These are phyloP conservation scores for Capromys pilorides DNA, from an alignment of 2,797 vertebrate genomes.

Conservation along the genomic window DNA sequence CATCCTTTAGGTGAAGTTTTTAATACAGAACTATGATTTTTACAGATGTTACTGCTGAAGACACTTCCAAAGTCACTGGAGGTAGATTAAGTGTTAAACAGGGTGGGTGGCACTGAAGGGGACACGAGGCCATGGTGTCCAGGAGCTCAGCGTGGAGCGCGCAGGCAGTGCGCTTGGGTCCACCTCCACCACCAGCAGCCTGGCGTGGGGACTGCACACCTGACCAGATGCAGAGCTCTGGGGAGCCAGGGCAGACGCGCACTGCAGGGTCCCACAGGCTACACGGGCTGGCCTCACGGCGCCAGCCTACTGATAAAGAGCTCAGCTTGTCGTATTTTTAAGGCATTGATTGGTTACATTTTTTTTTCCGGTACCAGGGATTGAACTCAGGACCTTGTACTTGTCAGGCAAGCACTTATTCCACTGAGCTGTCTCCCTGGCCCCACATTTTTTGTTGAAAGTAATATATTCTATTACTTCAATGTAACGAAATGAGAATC, in stretches of 20 bases:
- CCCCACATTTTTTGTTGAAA: constrained; percentile 60
- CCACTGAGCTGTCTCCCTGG: too few relatives aligned
- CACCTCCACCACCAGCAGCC: not conserved
- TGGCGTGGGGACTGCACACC: not conserved
- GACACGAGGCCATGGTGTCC: fast-evolving
- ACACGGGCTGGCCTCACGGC: not conserved
- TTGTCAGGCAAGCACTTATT: too few relatives aligned
- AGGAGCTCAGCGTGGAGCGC: not conserved
- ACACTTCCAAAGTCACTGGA: constrained; percentile 13
- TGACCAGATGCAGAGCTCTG: not conserved
- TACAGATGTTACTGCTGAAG: constrained; percentile 16
- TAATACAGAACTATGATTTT: not conserved
- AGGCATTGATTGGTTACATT: constrained; percentile 41
- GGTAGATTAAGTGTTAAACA: not conserved
- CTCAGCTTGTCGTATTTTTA: not conserved
- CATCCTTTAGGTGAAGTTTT: too few relatives aligned
- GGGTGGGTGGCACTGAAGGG: not conserved
- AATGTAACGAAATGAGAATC: constrained; percentile 21
- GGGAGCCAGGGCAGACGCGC: not conserved
- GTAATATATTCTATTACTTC: constrained; percentile 27
- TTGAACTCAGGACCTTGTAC: too few relatives aligned
- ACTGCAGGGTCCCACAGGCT: not conserved
- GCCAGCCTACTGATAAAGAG: not conserved
- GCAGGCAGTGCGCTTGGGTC: not conserved
- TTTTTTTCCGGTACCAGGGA: too few relatives aligned